Conservation (phyloP, 1,140 invertebrate genomes). For the Spodoptera litura region DNA sequence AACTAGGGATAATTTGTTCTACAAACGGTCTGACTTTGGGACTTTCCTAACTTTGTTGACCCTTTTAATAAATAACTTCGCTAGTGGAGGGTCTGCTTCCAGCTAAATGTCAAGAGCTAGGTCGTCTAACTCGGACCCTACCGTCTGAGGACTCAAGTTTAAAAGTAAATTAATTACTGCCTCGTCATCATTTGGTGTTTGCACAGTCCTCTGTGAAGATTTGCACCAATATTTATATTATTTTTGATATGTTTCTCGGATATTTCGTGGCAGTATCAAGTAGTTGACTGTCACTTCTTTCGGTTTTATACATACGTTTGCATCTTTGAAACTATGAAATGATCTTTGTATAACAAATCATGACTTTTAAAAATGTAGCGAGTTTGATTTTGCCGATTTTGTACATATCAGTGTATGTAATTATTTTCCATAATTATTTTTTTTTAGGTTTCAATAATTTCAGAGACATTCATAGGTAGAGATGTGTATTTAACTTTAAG, state of each 20-base stretch:
- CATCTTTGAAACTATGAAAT: too few species aligned
- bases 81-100: too few species aligned
- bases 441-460: too few species aligned
- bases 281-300: too few species aligned
- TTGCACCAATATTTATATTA: neutral
- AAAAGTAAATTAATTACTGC: slow-evolving; percentile 20
- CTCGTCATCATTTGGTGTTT: slow-evolving; percentile 1
- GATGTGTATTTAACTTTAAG: too few species aligned
- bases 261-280: neutral
- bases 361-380: too few species aligned
- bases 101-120: slow-evolving; percentile 5
- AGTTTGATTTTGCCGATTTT: too few species aligned
- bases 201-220: neutral
- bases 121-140: neutral
- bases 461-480: too few species aligned
- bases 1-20: neutral
- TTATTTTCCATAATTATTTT: too few species aligned
- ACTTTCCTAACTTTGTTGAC: neutral
- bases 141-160: slow-evolving; percentile 3
- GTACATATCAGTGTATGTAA: too few species aligned
- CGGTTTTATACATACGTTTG: too few species aligned
- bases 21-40: neutral
- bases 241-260: neutral
- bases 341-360: too few species aligned
- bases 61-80: slow-evolving; percentile 17